Evolutionary conservation across 2,797 vertebrate genomes (phyloP), one percentile per base, ranked within the genome.

Genomic region (Leptoclinus maculatus): DNA sequence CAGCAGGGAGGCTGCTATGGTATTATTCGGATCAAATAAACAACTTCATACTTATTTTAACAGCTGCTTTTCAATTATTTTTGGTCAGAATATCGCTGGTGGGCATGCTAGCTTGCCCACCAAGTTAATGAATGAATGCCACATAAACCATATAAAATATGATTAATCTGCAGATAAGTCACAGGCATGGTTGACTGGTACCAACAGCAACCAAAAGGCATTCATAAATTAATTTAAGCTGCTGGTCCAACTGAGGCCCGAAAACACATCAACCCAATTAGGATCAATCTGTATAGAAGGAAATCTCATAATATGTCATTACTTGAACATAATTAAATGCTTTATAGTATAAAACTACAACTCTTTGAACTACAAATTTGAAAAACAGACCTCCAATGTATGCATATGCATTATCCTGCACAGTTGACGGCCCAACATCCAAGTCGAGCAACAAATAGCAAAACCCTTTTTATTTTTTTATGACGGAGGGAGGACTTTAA

Each of bases 11-110:
- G 43, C 58, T 41, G 57, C 57, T 43, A 69, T 25, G 36, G 29
- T 21, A 38, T 34, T 25, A 34, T 72, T 65, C 34, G 5, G 34
- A 64, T 78, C 63, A 38, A 66, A 72, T 68, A 27, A 47, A 65
- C 41, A 17, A 56, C 58, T 72, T 57, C 3, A 66, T 45, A 29
- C 13, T 53, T 57, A 21, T 62, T 75, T 71, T n/a, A 59, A 16
- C 29, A 29, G 36, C 1, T 69, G 51, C 47, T n/a, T 25, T 34
- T 39, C 45, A 34, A n/a, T 49, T 45, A 7, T 45, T 66, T 47
- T 21, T 10, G 9, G 5, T 47, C 43, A 65, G 19, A 13, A 47
- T 45, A 49, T 66, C 45, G 36, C 45, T 36, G 13, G 32, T 36
- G 21, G 27, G 29, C 45, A 51, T 34, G 65, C 29, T 17, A 66